Evolutionary conservation across 2,113 vertebrate genomes (phyloP).

Genomic region (Electrona antarctica): DNA sequence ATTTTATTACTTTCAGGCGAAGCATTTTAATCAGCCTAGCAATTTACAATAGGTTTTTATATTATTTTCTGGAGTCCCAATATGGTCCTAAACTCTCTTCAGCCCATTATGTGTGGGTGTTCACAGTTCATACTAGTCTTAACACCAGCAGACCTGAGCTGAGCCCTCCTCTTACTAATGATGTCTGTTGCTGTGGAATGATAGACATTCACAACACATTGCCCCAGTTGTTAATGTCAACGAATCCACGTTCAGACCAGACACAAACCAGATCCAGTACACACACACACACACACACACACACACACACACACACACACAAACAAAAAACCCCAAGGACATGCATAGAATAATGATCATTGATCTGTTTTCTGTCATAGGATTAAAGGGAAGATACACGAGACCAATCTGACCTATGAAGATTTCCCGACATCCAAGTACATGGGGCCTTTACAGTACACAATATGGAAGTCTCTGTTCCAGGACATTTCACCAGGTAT

Average conservation of each 20-base stretch:
- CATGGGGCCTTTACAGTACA: slow-evolving; percentile 95
- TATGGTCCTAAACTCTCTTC: neutral
- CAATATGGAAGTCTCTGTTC: slow-evolving; percentile 98
- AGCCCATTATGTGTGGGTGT: slow-evolving; percentile 13
- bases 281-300: slow-evolving; percentile 4
- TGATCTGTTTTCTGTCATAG: slow-evolving; percentile 73
- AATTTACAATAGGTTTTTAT: neutral
- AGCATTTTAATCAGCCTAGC: neutral
- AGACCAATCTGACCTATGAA: slow-evolving; percentile 96
- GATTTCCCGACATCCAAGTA: slow-evolving; percentile 98
- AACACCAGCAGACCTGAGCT: slow-evolving; percentile 10
- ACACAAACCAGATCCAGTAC: slow-evolving; percentile 18
- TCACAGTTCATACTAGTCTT: slow-evolving; percentile 7
- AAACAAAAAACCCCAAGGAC: slow-evolving; percentile 10
- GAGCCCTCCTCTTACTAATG: neutral
- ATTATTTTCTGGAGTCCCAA: neutral
- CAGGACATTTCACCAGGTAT: slow-evolving; percentile 96
- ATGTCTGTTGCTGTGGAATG: slow-evolving; percentile 15
- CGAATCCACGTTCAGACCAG: slow-evolving; percentile 19
- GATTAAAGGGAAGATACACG: slow-evolving; percentile 96
- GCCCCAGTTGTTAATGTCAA: slow-evolving; percentile 24
- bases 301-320: slow-evolving; percentile 8
- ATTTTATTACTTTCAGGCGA: neutral
- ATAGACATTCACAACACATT: slow-evolving; percentile 27
- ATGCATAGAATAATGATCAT: slow-evolving; percentile 41